Conservation (phyloP, 2,113 vertebrate species). For the Cardinalis cardinalis region DNA sequence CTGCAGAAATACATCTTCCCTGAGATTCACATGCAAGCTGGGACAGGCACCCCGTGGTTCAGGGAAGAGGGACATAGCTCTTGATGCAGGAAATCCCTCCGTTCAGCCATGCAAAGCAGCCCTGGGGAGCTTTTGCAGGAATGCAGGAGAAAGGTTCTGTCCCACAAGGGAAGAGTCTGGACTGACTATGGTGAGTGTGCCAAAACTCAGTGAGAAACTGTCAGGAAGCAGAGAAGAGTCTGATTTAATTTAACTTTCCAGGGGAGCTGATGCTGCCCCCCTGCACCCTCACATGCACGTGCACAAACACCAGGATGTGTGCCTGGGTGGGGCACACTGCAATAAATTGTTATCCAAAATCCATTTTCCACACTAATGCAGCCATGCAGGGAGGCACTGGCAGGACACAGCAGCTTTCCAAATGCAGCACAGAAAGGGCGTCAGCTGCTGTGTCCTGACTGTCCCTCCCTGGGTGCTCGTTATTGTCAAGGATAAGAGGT, state of each 20-base stretch:
- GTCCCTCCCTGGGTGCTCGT: not conserved
- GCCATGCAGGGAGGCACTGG: fast-evolving
- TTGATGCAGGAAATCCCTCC: not conserved
- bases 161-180: not conserved
- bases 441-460: not conserved
- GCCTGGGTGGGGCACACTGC: not conserved
- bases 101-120: not conserved
- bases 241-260: not conserved
- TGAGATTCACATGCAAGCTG: not conserved
- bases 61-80: not conserved
- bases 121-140: not conserved
- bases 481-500: not conserved
- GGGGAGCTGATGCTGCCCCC: not conserved
- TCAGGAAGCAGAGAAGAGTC: not conserved
- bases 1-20: slow-evolving; percentile 4
- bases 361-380: not conserved
- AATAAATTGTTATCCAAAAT: not conserved
- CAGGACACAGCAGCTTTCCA: not conserved
- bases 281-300: not conserved
- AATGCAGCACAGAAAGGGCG: not conserved
- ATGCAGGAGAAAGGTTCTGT: not conserved
- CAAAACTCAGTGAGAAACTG: not conserved
- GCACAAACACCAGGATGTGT: fast-evolving
- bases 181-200: fast-evolving
- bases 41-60: not conserved